Conservation (phyloP, 2,888 invertebrate species). For the Eubasilissa splendida region DNA sequence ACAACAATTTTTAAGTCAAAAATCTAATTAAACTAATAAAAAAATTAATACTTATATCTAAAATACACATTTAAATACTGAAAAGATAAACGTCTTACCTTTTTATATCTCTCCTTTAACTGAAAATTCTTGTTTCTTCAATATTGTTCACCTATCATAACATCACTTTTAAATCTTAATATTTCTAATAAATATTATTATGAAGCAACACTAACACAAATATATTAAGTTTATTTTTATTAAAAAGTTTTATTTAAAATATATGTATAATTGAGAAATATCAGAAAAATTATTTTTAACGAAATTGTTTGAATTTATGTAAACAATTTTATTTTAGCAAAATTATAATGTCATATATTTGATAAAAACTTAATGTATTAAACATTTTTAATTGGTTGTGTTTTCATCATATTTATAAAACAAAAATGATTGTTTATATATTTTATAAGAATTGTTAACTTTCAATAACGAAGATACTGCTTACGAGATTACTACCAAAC, state of each 20-base stretch:
- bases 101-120: neutral
- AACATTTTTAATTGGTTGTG: slow-evolving; percentile 7
- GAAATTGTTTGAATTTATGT: neutral
- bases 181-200: neutral
- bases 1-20: too few relatives aligned
- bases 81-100: neutral
- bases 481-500: too few relatives aligned
- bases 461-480: too few relatives aligned
- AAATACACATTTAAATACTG: too few relatives aligned
- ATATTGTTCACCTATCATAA: slow-evolving; percentile 4
- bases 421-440: too few relatives aligned
- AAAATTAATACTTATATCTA: too few relatives aligned
- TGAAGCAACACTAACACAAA: neutral
- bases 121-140: slow-evolving; percentile 3
- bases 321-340: neutral
- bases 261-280: neutral
- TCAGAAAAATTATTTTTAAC: neutral
- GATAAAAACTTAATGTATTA: slow-evolving; percentile 2
- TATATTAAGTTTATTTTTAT: too few relatives aligned
- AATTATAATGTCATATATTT: slow-evolving; percentile 18
- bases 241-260: neutral
- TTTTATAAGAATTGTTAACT: too few relatives aligned
- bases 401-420: too few relatives aligned
- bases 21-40: too few relatives aligned
- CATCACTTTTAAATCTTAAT: neutral